Conservation (phyloP, 1,140 invertebrate genomes). For the Leptopilina clavipes region DNA sequence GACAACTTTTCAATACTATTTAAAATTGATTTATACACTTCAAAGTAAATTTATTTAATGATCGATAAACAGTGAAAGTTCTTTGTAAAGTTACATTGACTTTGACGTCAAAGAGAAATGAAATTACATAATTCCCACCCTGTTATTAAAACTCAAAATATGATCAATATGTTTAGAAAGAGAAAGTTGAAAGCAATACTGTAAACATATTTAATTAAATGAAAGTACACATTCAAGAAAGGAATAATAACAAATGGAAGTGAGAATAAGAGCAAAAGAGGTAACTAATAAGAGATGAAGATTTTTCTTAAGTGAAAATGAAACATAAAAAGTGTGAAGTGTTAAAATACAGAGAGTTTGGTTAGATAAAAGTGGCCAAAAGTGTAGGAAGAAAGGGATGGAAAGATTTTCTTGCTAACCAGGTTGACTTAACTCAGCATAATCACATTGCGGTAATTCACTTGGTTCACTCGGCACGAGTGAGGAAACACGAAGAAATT, state of each 20-base stretch:
- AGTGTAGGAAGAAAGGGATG: background rate
- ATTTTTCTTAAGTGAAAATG: background rate
- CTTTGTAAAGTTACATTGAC: too few relatives aligned
- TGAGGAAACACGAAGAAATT: slow-evolving; percentile 35
- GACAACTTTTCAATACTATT: too few relatives aligned
- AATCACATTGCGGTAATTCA: slow-evolving; percentile 34
- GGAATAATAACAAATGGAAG: background rate
- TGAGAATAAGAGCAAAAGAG: background rate
- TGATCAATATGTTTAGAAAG: too few relatives aligned
- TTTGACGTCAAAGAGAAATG: too few relatives aligned
- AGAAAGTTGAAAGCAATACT: too few relatives aligned
- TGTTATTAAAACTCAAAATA: too few relatives aligned
- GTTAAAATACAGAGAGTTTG: background rate
- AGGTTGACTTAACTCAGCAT: slow-evolving; percentile 31
- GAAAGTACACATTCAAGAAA: too few relatives aligned
- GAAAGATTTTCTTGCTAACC: slow-evolving; percentile 34
- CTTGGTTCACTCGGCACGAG: slow-evolving; percentile 2
- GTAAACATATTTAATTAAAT: too few relatives aligned
- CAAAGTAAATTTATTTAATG: too few relatives aligned
- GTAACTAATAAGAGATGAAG: background rate
- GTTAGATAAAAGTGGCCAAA: slow-evolving; percentile 10
- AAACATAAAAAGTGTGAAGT: background rate
- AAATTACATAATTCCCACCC: too few relatives aligned
- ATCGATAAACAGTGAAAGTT: too few relatives aligned
- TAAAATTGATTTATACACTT: too few relatives aligned